Evolutionary conservation across 2,888 invertebrate genomes (phyloP), one percentile per base, ranked within the genome.

Genomic region (Liodrosophila aerea): DNA sequence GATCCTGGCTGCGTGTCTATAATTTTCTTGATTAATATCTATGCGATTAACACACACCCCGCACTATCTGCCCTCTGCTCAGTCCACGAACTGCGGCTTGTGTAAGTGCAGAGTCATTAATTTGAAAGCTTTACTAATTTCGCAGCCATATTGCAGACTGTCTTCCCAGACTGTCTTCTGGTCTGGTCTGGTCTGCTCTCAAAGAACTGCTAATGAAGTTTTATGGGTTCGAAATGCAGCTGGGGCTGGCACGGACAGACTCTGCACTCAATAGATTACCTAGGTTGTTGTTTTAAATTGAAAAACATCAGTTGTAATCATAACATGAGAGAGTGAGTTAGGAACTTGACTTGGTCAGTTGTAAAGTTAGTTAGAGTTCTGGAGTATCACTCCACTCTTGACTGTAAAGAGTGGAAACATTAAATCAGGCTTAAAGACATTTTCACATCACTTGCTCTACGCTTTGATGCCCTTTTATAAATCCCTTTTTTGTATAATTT

Each of bases 21-120:
- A 80, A 80, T 80, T 80, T 80, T 75, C 78, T 69, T 80, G 85
- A 80, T 80, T 82, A 80, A 78, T 78, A 85, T 85, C 78, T 85
- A 78, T 68, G 66, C 62, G 78, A 74, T 63, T 82, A 78, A 82
- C 76, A 78, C 76, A 78, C 52, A n/a, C 60, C 15, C 22, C 27
- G 9, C 22, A 18, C 34, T 36, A 8, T 12, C 4, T 27, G 8
- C 31, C 22, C 15, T 9, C 11, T n/a, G 22, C 29, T 11, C 34
- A 22, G 30, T 8, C 18, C 7, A 1, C 8, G 37, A n/a, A 15
- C 12, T 54, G 1, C n/a, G 49, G 16, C 30, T 41, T 40, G 29
- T 50, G 37, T 37, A 61, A 63, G 64, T 61, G 63, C 60, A 46
- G 43, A 39, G 54, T 66, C 85, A 80, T 80, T 80, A 80, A 82